Evolutionary conservation across 2,888 invertebrate genomes (phyloP).

Genomic region (Plemyria rubiginata): DNA sequence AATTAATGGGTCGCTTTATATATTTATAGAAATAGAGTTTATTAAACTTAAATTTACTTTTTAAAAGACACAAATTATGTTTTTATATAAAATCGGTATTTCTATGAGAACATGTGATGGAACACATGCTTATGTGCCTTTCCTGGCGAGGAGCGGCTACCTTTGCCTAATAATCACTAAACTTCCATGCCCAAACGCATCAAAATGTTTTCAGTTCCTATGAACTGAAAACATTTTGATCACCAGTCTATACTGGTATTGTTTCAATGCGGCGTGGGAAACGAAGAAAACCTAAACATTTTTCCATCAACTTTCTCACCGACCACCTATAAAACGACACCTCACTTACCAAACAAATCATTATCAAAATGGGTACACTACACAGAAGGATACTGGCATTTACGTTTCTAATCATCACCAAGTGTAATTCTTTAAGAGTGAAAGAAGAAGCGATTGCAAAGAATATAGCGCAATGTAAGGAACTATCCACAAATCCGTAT

Average conservation of each 20-base stretch:
- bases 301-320: constrained; percentile 19
- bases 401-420: not conserved
- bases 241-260: constrained; percentile 13
- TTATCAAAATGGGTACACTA: constrained; percentile 28
- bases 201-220: constrained; percentile 14
- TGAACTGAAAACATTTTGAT: no score
- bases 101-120: no score
- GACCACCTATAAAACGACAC: constrained; percentile 27
- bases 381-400: constrained; percentile 10
- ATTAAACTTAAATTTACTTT: no score
- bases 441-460: constrained; percentile 10
- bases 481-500: constrained; percentile 55
- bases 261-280: constrained; percentile 26
- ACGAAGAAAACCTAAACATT: constrained; percentile 16
- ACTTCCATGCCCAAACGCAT: not conserved
- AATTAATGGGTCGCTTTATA: no score
- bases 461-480: constrained; percentile 49
- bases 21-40: no score
- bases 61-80: no score
- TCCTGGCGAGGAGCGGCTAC: no score
- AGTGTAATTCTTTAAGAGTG: constrained; percentile 19
- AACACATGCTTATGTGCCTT: no score
- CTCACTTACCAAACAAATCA: not conserved
- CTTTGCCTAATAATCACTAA: no score
- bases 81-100: no score